phyloP scores from a whole-genome alignment of 2,797 vertebrate genomes.

The Xerus rutilus region DNA sequence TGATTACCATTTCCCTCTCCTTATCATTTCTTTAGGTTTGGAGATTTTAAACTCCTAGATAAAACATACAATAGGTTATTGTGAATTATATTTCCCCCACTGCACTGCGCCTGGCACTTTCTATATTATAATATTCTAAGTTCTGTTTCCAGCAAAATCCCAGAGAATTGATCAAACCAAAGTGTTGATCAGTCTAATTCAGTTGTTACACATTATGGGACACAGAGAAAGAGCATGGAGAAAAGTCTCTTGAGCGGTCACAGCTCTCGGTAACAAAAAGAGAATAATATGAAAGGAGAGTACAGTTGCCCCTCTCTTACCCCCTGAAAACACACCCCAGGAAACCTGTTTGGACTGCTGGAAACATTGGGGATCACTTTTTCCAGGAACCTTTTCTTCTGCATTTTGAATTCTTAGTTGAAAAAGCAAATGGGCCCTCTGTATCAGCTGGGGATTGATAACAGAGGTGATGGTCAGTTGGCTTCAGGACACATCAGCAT shows the following conservation, averaged over 20 bases:
- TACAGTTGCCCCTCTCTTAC: not conserved
- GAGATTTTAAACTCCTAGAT: not conserved
- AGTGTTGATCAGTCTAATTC: not conserved
- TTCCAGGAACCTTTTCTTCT: not conserved
- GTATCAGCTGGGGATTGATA: not conserved
- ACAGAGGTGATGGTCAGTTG: not conserved
- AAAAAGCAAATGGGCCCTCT: not conserved
- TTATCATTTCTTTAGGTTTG: not conserved
- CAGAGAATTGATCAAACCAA: not conserved
- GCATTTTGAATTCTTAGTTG: not conserved
- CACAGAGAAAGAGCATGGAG: not conserved
- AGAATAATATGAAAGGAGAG: fast-evolving
- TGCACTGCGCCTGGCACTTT: not conserved
- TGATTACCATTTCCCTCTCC: not conserved
- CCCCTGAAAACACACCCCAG: not conserved
- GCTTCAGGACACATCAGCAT: not conserved
- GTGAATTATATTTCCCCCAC: too few species aligned
- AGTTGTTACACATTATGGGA: not conserved
- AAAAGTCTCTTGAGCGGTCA: not conserved
- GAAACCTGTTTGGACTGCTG: not conserved
- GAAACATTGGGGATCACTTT: not conserved
- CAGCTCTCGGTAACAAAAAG: not conserved
- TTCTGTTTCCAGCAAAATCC: not conserved
- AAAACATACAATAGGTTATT: not conserved
- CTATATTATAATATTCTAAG: not conserved